phyloP scores from a whole-genome alignment of 92 coral and sea anemone genomes.

The Palythoa heliodiscus region DNA sequence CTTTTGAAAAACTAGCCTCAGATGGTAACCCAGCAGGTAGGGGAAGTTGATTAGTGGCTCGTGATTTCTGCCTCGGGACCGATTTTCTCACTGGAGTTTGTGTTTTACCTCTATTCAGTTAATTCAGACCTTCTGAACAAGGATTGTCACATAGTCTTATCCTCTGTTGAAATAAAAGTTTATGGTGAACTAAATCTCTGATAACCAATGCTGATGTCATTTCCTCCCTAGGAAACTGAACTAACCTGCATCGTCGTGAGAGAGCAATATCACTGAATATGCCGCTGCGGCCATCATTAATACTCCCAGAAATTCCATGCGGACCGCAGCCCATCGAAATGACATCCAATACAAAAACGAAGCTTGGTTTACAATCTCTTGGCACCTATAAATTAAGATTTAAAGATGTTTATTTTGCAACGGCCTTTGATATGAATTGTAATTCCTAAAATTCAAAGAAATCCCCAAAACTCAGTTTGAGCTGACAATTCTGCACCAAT shows the following conservation, averaged over 20 bases:
- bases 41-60: too few species aligned
- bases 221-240: not conserved
- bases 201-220: too few species aligned
- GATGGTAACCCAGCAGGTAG: too few species aligned
- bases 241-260: slow-evolving; percentile 35
- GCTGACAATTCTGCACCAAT: too few species aligned
- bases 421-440: too few species aligned
- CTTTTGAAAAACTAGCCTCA: too few species aligned
- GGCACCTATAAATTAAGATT: slow-evolving; percentile 30
- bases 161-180: not conserved
- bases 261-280: slow-evolving; percentile 26
- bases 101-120: too few species aligned
- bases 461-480: too few species aligned
- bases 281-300: slow-evolving; percentile 33
- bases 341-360: slow-evolving; percentile 30
- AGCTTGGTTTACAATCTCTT: slow-evolving; percentile 36
- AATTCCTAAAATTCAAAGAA: too few species aligned
- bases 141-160: not conserved
- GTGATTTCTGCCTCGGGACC: too few species aligned
- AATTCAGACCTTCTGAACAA: not conserved
- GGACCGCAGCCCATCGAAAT: slow-evolving; percentile 37
- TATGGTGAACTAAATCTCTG: not conserved
- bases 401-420: not conserved
- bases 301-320: slow-evolving; percentile 37
- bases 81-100: too few species aligned